These are phyloP conservation scores for Vidua macroura DNA, from an alignment of 2,113 vertebrate species.

Conservation along the genomic window DNA sequence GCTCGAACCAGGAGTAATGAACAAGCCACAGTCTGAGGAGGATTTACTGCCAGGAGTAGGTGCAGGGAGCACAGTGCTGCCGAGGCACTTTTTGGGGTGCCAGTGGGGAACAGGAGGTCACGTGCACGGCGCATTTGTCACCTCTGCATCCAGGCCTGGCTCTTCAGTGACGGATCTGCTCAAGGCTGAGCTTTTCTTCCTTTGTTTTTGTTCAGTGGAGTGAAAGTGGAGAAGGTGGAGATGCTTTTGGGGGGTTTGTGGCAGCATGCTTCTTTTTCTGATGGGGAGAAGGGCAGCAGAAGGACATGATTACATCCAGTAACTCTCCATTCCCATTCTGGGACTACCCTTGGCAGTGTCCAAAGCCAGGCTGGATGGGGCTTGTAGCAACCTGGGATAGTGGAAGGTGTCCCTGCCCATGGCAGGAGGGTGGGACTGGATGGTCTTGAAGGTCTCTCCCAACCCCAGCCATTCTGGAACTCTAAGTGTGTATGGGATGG, in stretches of 20 bases:
- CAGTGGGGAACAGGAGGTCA: not conserved
- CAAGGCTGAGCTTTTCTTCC: not conserved
- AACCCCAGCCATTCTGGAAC: not conserved
- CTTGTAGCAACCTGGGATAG: not conserved
- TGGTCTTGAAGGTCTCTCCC: not conserved
- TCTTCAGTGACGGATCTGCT: not conserved
- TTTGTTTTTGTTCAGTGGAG: not conserved
- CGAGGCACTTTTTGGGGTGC: not conserved
- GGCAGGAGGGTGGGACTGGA: not conserved
- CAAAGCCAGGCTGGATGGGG: accelerated
- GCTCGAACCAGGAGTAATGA: not conserved
- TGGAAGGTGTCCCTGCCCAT: not conserved
- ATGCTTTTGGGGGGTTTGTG: not conserved
- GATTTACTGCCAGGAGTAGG: slow-evolving; percentile 15
- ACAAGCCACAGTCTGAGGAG: not conserved
- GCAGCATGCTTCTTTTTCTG: not conserved
- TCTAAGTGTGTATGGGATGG: not conserved
- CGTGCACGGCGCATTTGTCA: accelerated
- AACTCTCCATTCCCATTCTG: not conserved
- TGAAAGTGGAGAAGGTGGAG: not conserved
- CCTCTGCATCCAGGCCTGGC: not conserved
- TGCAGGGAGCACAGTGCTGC: not conserved
- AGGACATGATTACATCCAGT: not conserved
- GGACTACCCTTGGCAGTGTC: not conserved
- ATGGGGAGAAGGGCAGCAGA: not conserved